Conservation (phyloP, 2,888 invertebrate genomes). For the Chironomus riparius region DNA sequence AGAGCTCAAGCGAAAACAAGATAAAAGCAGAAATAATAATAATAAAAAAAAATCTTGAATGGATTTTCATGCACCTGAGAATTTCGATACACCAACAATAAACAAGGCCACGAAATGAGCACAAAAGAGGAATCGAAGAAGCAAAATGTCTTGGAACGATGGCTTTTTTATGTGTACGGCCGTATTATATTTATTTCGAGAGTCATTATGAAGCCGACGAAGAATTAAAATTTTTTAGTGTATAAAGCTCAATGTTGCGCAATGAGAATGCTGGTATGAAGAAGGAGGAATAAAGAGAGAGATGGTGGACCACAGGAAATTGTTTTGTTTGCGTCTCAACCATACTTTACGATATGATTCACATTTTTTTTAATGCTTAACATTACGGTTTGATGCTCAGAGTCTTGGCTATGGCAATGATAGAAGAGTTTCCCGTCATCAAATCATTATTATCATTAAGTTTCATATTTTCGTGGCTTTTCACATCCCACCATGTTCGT, state of each 20-base stretch:
- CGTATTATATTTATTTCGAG: neutral
- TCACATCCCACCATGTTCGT: constrained; percentile 9
- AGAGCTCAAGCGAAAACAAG: constrained; percentile 18
- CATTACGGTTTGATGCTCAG: too few relatives aligned
- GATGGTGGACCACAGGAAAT: constrained; percentile 4
- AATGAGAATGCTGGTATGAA: neutral
- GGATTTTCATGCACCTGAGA: constrained; percentile 25
- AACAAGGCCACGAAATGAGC: constrained; percentile 26
- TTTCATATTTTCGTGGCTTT: constrained; percentile 19
- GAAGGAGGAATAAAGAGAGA: neutral
- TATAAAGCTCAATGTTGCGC: constrained; percentile 6
- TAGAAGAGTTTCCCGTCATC: constrained; percentile 14
- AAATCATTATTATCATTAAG: neutral
- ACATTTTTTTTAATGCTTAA: neutral
- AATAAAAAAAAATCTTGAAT: constrained; percentile 22
- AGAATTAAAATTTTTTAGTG: constrained; percentile 1
- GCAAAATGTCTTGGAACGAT: constrained; percentile 16
- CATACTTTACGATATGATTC: neutral
- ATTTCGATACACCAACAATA: constrained; percentile 24
- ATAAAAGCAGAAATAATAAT: constrained; percentile 19
- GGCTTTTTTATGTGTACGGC: neutral
- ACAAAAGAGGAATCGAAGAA: constrained; percentile 17
- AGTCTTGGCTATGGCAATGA: too few relatives aligned
- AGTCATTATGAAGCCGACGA: constrained; percentile 10
- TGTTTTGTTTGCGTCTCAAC: neutral